A percentile compares a stretch with the other conserved stretches of the same genome.
Conservation (phyloP, 2,888 invertebrate species). For the Cosmorhoe ocellata region DNA sequence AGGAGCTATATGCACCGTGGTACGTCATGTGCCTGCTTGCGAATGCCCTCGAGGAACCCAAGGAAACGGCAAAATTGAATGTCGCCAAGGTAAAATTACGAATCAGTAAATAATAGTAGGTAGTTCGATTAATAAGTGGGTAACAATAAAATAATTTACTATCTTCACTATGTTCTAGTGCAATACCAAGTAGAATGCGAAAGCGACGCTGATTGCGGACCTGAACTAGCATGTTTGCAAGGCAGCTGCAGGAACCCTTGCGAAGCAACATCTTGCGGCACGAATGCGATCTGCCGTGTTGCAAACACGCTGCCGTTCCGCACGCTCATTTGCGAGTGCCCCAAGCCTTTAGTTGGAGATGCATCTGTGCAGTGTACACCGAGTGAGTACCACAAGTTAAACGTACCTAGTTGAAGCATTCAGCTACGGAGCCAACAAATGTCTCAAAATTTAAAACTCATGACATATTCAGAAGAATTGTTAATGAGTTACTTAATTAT, state of each 20-base stretch:
- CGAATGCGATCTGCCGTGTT: conserved; percentile 91
- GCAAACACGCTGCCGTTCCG: conserved; percentile 93
- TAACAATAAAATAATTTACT: no score
- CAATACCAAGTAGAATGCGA: conserved; percentile 85
- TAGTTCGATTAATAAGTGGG: background rate
- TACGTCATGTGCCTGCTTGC: conserved; percentile 89
- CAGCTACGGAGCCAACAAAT: no score
- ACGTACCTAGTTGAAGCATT: background rate
- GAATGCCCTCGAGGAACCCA: conserved; percentile 91
- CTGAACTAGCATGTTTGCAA: conserved; percentile 91
- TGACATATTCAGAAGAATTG: no score
- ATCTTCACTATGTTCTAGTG: conserved; percentile 48
- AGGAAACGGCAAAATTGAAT: conserved; percentile 89
- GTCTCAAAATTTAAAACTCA: no score
- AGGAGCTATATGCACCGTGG: conserved; percentile 88
- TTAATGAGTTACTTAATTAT: no score
- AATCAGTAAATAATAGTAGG: no score
- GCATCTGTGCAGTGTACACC: conserved; percentile 91
- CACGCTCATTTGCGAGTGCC: conserved; percentile 94
- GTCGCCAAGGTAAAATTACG: conserved; percentile 76
- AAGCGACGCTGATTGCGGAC: conserved; percentile 92
- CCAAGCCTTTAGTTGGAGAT: conserved; percentile 91
- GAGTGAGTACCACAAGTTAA: conserved; percentile 81
- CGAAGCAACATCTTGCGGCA: conserved; percentile 89
- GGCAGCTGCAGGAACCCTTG: conserved; percentile 92